phyloP scores from a whole-genome alignment of 2,113 vertebrate species.

The Cardinalis cardinalis region DNA sequence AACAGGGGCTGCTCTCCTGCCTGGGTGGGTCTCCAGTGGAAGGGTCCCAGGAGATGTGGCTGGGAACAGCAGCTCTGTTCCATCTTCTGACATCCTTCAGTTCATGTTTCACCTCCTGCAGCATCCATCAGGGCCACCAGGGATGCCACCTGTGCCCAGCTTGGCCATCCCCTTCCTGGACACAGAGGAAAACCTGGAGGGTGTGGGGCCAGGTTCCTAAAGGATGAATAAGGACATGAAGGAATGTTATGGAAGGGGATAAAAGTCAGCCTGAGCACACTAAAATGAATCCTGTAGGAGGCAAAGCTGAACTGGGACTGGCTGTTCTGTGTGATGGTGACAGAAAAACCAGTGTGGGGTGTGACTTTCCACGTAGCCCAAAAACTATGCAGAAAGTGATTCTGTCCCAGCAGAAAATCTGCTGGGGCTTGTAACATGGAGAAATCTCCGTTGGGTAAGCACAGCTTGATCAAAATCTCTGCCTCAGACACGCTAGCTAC shows the following conservation, averaged over 20 bases:
- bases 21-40: accelerated
- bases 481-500: not conserved
- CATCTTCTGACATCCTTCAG: not conserved
- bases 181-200: accelerated
- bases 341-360: not conserved
- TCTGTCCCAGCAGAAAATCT: not conserved
- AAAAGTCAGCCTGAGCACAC: not conserved
- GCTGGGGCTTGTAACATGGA: not conserved
- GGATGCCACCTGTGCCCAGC: not conserved
- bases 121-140: not conserved
- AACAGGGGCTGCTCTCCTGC: not conserved
- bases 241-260: not conserved
- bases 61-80: not conserved
- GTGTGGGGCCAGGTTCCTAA: not conserved
- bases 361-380: not conserved
- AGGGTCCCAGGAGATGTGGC: not conserved
- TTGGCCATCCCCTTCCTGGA: not conserved
- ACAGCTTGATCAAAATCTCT: not conserved
- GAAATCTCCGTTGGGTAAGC: not conserved
- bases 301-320: not conserved
- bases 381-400: not conserved
- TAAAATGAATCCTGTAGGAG: not conserved
- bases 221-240: not conserved
- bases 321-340: not conserved
- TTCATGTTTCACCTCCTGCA: not conserved